Percentiles rank a stretch among this genome's conserved stretches.
phyloP scores from a whole-genome alignment of 2,888 invertebrate genomes.

The Plusia festucae region DNA sequence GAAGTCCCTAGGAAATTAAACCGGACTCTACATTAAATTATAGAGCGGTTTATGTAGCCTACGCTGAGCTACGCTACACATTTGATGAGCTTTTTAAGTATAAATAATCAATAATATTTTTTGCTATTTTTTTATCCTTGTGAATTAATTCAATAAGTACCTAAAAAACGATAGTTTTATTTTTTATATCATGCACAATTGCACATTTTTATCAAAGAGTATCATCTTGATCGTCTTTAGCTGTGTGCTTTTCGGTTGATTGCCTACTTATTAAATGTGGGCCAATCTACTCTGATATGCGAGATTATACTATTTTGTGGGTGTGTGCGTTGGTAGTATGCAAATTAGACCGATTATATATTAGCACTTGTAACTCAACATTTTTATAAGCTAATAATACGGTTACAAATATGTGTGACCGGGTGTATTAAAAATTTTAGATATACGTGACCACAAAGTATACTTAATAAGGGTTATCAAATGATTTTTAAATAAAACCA shows the following conservation, averaged over 20 bases:
- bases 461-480: constrained; percentile 3
- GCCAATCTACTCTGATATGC: constrained; percentile 26
- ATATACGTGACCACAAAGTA: constrained; percentile 14
- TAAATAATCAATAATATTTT: neutral
- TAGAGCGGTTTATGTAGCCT: constrained; percentile 49
- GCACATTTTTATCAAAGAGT: constrained; percentile 11
- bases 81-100: constrained; percentile 48
- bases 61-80: constrained; percentile 11
- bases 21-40: constrained; percentile 53
- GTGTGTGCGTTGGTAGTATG: constrained; percentile 40
- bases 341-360: constrained; percentile 36
- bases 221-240: neutral
- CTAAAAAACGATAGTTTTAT: no score
- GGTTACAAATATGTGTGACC: constrained; percentile 26
- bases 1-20: constrained; percentile 47
- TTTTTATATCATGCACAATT: neutral
- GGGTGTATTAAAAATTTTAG: constrained; percentile 6
- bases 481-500: constrained; percentile 21
- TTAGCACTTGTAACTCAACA: constrained; percentile 19
- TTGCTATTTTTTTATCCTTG: no score
- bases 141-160: no score
- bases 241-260: constrained; percentile 13
- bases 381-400: constrained; percentile 35
- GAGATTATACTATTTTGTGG: constrained; percentile 33
- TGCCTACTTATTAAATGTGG: constrained; percentile 35